Percentiles rank a stretch among this genome's conserved stretches.
Conservation (phyloP, 2,113 vertebrate genomes). For the Cepphus grylle region DNA sequence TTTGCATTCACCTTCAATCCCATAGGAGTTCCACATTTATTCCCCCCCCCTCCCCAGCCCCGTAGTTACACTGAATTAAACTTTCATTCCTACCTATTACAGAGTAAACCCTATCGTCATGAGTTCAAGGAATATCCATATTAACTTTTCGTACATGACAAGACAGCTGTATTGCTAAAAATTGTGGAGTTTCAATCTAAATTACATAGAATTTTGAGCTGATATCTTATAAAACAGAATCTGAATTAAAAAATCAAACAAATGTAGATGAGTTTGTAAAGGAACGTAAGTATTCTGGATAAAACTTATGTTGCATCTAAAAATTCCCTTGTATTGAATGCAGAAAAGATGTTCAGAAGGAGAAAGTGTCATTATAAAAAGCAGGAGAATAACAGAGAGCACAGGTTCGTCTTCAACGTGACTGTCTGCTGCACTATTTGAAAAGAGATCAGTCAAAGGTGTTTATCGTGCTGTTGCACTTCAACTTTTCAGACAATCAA, state of each 20-base stretch:
- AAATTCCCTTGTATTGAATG: not conserved
- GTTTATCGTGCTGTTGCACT: not conserved
- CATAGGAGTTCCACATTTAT: not conserved
- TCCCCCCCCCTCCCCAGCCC: accelerated
- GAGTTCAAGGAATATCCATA: not conserved
- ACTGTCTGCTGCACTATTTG: not conserved
- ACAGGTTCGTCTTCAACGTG: not conserved
- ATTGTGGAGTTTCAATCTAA: not conserved
- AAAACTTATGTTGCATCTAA: not conserved
- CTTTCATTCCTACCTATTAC: not conserved
- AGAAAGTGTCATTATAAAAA: not conserved
- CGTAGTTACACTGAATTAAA: not conserved
- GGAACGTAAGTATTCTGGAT: not conserved
- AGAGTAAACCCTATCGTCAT: not conserved
- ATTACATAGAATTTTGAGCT: not conserved
- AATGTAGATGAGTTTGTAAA: not conserved
- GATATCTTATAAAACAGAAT: not conserved
- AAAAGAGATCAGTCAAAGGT: not conserved
- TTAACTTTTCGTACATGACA: not conserved
- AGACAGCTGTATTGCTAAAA: not conserved
- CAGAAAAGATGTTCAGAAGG: not conserved
- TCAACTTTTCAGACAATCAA: not conserved
- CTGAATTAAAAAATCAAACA: not conserved
- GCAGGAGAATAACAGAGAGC: not conserved
- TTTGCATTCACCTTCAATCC: not conserved